phyloP scores from a whole-genome alignment of 2,113 vertebrate species.

The Sinocyclocheilus maitianheensis region DNA sequence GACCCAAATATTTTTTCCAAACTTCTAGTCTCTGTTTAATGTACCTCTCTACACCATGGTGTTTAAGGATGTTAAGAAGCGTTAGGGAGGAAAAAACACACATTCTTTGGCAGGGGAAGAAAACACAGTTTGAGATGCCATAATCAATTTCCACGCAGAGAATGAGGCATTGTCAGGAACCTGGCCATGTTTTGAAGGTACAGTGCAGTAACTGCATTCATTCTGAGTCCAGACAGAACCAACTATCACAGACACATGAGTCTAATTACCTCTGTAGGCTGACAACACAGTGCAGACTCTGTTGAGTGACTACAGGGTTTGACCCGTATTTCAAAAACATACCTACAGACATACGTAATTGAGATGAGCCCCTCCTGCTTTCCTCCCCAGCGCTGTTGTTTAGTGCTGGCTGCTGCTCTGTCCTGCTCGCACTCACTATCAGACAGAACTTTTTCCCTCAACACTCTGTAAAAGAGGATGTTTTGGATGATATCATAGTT shows the following conservation, averaged over 20 bases:
- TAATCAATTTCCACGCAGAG: conserved; percentile 71
- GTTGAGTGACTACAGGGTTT: conserved; percentile 72
- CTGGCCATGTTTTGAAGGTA: conserved; percentile 68
- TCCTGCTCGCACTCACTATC: not conserved
- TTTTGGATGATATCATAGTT: conserved; percentile 6
- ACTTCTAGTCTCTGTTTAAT: conserved; percentile 63
- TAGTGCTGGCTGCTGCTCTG: not conserved
- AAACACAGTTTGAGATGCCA: conserved; percentile 76
- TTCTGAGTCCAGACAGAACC: conserved; percentile 68
- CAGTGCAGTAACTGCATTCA: conserved; percentile 72
- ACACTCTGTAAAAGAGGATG: not conserved
- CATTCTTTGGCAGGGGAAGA: conserved; percentile 66
- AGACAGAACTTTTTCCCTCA: not conserved
- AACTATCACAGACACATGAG: conserved; percentile 69
- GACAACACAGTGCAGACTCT: conserved; percentile 69
- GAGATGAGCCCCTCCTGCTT: conserved; percentile 73
- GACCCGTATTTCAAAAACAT: conserved; percentile 72
- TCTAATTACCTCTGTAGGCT: conserved; percentile 71
- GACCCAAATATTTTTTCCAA: conserved; percentile 70
- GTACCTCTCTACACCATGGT: conserved; percentile 56
- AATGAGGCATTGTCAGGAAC: conserved; percentile 69
- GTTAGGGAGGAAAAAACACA: conserved; percentile 51
- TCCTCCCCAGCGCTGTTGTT: conserved; percentile 35
- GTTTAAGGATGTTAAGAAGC: conserved; percentile 59
- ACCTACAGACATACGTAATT: conserved; percentile 73